Percentiles rank a stretch among this genome's conserved stretches.
These are phyloP conservation scores for Ichneumon xanthorius DNA, from an alignment of 2,888 invertebrate species.

Conservation along the genomic window DNA sequence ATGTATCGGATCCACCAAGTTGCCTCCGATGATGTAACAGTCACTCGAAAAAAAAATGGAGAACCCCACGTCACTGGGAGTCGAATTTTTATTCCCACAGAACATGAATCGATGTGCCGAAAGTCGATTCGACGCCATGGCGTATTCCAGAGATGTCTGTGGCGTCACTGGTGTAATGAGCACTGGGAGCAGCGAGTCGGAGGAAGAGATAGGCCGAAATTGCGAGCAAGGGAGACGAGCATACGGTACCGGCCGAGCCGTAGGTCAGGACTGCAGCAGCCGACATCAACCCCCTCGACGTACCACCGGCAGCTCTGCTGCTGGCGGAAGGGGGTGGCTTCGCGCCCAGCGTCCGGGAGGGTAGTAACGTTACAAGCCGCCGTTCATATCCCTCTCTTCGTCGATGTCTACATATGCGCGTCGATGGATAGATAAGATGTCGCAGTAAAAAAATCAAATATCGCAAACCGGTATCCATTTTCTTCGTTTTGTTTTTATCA, in stretches of 20 bases:
- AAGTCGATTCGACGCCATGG: not conserved
- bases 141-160: constrained; percentile 8
- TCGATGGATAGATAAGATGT: constrained; percentile 60
- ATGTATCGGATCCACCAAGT: not conserved
- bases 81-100: not conserved
- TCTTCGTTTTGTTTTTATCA: not conserved
- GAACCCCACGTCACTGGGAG: constrained; percentile 19
- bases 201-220: constrained; percentile 52
- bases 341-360: constrained; percentile 64
- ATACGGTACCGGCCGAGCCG: constrained; percentile 68
- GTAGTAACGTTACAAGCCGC: constrained; percentile 67
- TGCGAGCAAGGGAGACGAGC: constrained; percentile 63
- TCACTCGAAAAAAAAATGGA: not conserved
- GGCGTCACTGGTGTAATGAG: constrained; percentile 32
- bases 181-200: not conserved
- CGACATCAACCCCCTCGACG: constrained; percentile 65
- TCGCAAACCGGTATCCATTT: not conserved
- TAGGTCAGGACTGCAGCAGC: constrained; percentile 70
- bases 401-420: constrained; percentile 52
- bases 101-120: not conserved
- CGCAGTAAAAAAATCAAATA: constrained; percentile 2
- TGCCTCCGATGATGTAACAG: not conserved
- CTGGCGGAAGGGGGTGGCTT: constrained; percentile 68
- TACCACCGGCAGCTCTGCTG: constrained; percentile 67
- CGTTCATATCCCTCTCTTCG: constrained; percentile 65